These are phyloP conservation scores for Hyposoter dolosus DNA, from an alignment of 2,888 invertebrate genomes.

Conservation along the genomic window DNA sequence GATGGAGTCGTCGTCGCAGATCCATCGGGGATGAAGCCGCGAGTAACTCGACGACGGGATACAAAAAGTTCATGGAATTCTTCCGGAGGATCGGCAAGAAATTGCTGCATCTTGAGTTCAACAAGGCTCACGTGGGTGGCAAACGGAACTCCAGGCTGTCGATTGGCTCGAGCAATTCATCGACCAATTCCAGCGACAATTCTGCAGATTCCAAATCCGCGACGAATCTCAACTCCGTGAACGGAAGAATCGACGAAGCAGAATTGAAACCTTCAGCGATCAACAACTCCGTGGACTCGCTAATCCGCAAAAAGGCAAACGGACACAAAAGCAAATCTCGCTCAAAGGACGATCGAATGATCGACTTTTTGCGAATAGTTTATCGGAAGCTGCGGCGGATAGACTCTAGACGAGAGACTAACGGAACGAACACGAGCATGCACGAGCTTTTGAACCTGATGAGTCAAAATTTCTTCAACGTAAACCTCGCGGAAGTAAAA, in stretches of 20 bases:
- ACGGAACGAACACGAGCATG: constrained; percentile 81
- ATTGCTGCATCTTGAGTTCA: constrained; percentile 80
- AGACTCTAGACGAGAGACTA: constrained; percentile 79
- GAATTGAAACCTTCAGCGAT: constrained; percentile 49
- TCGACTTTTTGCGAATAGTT: constrained; percentile 81
- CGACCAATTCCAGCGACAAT: constrained; percentile 31
- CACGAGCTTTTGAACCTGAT: constrained; percentile 82
- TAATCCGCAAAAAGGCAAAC: constrained; percentile 71
- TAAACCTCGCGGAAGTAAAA: constrained; percentile 79
- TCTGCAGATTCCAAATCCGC: constrained; percentile 41
- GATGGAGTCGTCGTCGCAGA: constrained; percentile 91
- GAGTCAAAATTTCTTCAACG: constrained; percentile 83
- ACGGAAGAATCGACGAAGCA: constrained; percentile 54
- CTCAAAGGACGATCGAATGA: constrained; percentile 81
- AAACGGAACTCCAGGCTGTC: constrained; percentile 25
- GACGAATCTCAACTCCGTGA: constrained; percentile 68
- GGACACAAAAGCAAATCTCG: constrained; percentile 76
- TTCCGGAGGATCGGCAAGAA: constrained; percentile 82
- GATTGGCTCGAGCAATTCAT: constrained; percentile 13
- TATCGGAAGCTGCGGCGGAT: constrained; percentile 82
- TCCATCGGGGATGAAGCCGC: constrained; percentile 81
- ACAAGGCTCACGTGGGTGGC: constrained; percentile 75
- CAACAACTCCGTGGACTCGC: constrained; percentile 58
- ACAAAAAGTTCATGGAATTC: constrained; percentile 82
- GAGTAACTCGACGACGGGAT: constrained; percentile 68